Evolutionary conservation across 2,888 invertebrate genomes (phyloP), one percentile per base, ranked within the genome.

Genomic region (Napeogenes inachia): DNA sequence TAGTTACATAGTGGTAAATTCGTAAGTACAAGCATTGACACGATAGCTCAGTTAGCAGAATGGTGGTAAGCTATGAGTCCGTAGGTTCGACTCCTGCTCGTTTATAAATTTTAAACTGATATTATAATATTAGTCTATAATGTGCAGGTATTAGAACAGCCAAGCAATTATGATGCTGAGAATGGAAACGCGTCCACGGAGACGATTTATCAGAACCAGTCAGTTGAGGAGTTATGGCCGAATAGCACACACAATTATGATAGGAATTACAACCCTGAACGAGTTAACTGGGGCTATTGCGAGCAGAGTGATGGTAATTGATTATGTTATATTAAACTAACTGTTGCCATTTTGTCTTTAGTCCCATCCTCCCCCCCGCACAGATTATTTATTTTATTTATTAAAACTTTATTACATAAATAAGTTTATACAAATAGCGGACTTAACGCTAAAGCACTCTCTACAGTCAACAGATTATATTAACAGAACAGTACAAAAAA

Each of bases 181-280:
- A 89, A 89, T 73, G 87, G 85, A 0, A 89, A 89, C 73, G 73
- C 79, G 1, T 84, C 87, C 0, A 81, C 84, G 0, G 86, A 87
- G 68, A 83, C 83, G 0, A 81, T 87, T 5, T 87, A 86, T 68
- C 81, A 81, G 66, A 84, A 84, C 67, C 74, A 78, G 0, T 76
- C 78, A 0, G 77, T 76, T 50, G 77, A 79, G 64, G 61, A 78
- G 65, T 72, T 81, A 68, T 77, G 78, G 60, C 67, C 73, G 4
- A 76, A 75, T 4, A 61, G 70, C 30, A 67, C 67, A 5, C 71
- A 73, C 12, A 45, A 62, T 3, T 71, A 75, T 47, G 67, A 69
- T 4, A 63, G 63, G 0, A 70, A 67, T 45, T 66, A 68, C 54
- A 67, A 69, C 21, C 63, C 61, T 0, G 75, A 73, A n/a, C 65